Evolutionary conservation across 2,113 vertebrate genomes (phyloP).

Genomic region (Columbina picui): DNA sequence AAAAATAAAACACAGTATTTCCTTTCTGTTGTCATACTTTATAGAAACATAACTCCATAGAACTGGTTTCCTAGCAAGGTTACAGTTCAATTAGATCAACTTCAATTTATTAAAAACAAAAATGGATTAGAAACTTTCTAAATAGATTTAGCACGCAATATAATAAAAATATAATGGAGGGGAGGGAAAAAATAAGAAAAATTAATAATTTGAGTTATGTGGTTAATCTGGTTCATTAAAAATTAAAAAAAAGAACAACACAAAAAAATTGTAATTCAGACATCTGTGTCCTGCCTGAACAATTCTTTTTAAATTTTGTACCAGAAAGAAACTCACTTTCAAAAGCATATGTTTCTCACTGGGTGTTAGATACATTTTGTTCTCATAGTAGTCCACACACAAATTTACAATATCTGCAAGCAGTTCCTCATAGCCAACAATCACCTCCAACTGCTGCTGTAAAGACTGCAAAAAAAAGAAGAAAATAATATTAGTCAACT

Average conservation of each 20-base stretch:
- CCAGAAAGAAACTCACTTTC: constrained; percentile 80
- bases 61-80: neutral
- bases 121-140: neutral
- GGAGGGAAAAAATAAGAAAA: neutral
- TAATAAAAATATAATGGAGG: neutral
- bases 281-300: neutral
- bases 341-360: constrained; percentile 97
- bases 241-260: neutral
- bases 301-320: neutral
- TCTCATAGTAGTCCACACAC: constrained; percentile 96
- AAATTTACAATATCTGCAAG: constrained; percentile 98
- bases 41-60: neutral
- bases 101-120: neutral
- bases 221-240: neutral
- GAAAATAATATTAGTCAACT: neutral
- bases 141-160: neutral
- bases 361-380: constrained; percentile 97
- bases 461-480: constrained; percentile 80
- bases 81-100: neutral
- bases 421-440: constrained; percentile 93
- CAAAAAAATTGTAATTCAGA: neutral
- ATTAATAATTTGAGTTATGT: neutral
- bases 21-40: neutral
- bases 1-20: neutral
- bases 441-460: constrained; percentile 97